Base-by-base conservation (phyloP, 2,113 vertebrate genomes). In the Gadus macrocephalus region DNA sequence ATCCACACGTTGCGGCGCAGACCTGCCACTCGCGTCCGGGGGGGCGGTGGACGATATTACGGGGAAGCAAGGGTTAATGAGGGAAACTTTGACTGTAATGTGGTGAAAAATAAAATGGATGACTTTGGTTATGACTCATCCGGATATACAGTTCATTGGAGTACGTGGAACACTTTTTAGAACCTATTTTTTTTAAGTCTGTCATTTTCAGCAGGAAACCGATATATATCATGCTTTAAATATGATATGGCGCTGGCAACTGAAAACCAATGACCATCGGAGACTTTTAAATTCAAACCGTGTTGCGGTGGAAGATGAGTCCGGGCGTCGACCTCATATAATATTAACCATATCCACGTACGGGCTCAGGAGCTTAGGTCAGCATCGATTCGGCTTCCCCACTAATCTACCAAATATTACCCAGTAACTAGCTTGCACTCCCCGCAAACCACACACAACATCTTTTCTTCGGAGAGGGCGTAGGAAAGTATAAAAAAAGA, bases 221-320 rank as follows among this genome's bases (percentile, higher is more conserved):
- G 71, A 72, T 84, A 76, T 84, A 86, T 81, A 76, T 86, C 87
- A 88, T 89, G 90, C 88, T 87, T 86, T 64, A 79, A 85, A 82
- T 82, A 78, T 85, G 84, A 86, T 77, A 74, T 83, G 79, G 85
- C 82, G 84, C 79, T 73, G 75, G 85, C 73, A 79, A 80, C 72
- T 70, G 73, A 72, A 81, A 20, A 16, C 69, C 69, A 63, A 56
- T 78, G 79, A 86, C 85, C 64, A 75, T 74, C 83, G 78, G 81
- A 59, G 72, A 77, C 69, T 69, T 75, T 58, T 71, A 77, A 78
- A 11, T 67, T 49, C 42, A 49, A 49, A 49, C 42, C 42, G 8
- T 49, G 6, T 49, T 49, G 42, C 42, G 11, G 42, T 49, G 42
- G 42, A 49, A 2, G 42, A 5, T 2, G 5, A 49, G 42, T 31